Base-by-base conservation (phyloP, 1,140 invertebrate genomes). In the Capitella teleta region DNA sequence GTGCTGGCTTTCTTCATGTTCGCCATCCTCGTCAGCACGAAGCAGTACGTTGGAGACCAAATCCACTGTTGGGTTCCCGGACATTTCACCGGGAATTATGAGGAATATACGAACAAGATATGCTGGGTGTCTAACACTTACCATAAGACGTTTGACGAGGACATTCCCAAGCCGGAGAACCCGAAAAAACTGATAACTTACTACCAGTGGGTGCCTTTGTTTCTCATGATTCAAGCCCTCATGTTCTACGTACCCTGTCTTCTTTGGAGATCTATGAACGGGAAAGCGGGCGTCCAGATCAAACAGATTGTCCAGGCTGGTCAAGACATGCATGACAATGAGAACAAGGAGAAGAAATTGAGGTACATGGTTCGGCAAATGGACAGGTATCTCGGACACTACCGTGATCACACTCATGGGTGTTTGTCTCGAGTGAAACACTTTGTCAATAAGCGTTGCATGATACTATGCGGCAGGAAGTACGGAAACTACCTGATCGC, bases 161-260 rank as follows among this genome's bases (percentile, higher is more conserved):
- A 58, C 47, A 74, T 77, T 25, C 71, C 69, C 8, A 26, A 43
- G 14, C 16, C 5, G 4, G 38, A 32, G 16, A 19, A 25, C 12
- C 16, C 28, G 16, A 36, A 47, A 36, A 52, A 19, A 28, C 43
- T 24, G 14, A 56, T 58, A 6, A 42, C 50, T 14, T 72, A 72
- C 48, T 74, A 74, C 53, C 69, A 70, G 60, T 94, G 89, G 89
- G 86, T 93, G 36, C 90, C 86, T 67, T 87, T 87, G 58, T 77
- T 87, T 47, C 76, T 93, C 51, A 63, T 65, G 66, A 80, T 79
- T n/a, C 80, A 94, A 86, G 89, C 89, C 58, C 87, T 92, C 72
- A 76, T 94, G 58, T 95, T 95, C 77, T 95, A 94, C 76, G 85
- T 87, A 57, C 90, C 90, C 49, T 79, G 89, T 38, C 26, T 56